Evolutionary conservation across 2,888 invertebrate species (phyloP), one percentile per base, ranked within the genome.

Genomic region (Macrosiphum euphorbiae): DNA sequence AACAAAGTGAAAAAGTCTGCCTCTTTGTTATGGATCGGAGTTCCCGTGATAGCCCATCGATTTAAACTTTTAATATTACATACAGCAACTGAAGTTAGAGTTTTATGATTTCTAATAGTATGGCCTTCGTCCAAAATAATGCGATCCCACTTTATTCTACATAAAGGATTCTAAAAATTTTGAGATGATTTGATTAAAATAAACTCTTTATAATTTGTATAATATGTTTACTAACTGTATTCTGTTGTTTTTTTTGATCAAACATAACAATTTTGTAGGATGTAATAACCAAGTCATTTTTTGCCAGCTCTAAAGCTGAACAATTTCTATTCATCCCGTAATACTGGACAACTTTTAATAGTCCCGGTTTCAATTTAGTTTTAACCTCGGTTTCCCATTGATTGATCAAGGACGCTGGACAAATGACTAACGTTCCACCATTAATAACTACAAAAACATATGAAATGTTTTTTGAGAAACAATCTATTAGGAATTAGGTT

Each of bases 121-220:
- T 99, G 99, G 0, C 98, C 99, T 96, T 99, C 99, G 96, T 99
- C 99, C 50, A 99, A 96, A 94, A 99, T 97, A 7, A 98, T 97
- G 89, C 99, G 97, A 0, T 97, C 96, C 99, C 99, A 99, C 16
- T 96, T 96, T 8, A 99, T 96, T 86, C 97, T 96, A 95, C 97
- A 97, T 50, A 98, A 95, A 0, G 97, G 96, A 2, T 97, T 97
- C 78, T 95, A 95, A 58, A 86, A 61, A 28, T 58, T 58, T 26
- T n/a, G 11, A 55, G 16, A 55, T 78, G 41, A 90, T 89, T 88
- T 35, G 13, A 26, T 24, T 44, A 44, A 44, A 24, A 24, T n/a
- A 55, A n/a, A 47, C n/a, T 61, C 11, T 47, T 11, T 28, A 44
- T n/a, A 47, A 61, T 44, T 44, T 10, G n/a, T 67, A 58, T 28